phyloP scores from a whole-genome alignment of 2,888 invertebrate species.

The Lasioglossum lativentre region DNA sequence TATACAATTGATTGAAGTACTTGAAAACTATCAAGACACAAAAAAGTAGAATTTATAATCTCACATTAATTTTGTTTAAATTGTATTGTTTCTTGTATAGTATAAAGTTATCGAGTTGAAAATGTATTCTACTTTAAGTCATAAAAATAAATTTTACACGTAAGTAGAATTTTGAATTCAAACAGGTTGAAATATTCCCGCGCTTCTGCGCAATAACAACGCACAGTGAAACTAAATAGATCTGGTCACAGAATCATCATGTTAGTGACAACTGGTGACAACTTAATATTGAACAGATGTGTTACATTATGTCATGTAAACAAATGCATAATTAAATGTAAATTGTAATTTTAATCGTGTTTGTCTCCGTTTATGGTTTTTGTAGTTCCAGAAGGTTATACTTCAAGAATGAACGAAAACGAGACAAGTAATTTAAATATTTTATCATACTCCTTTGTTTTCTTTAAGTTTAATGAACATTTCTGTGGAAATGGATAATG shows the following conservation, averaged over 20 bases:
- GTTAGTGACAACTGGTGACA: not conserved
- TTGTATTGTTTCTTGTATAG: not conserved
- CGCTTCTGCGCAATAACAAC: not conserved
- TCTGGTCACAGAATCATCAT: not conserved
- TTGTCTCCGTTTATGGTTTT: not conserved
- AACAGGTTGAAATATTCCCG: not conserved
- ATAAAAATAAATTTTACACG: not conserved
- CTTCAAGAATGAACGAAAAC: conserved; percentile 36
- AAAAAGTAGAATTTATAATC: not conserved
- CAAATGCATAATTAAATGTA: conserved; percentile 14
- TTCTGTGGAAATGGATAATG: not conserved
- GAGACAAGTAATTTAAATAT: conserved; percentile 46
- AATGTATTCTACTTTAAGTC: not conserved
- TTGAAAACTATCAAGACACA: not conserved
- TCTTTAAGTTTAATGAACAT: not conserved
- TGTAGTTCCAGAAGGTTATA: not conserved
- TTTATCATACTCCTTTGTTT: conserved; percentile 19
- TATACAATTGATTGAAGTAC: not conserved
- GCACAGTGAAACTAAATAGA: not conserved
- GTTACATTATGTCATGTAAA: conserved; percentile 8
- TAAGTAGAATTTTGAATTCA: not conserved
- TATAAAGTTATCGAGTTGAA: not conserved
- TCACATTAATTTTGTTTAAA: not conserved
- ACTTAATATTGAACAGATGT: not conserved
- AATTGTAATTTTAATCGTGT: not conserved